Evolutionary conservation across 2,888 invertebrate species (phyloP).

Genomic region (Oligia latruncula): DNA sequence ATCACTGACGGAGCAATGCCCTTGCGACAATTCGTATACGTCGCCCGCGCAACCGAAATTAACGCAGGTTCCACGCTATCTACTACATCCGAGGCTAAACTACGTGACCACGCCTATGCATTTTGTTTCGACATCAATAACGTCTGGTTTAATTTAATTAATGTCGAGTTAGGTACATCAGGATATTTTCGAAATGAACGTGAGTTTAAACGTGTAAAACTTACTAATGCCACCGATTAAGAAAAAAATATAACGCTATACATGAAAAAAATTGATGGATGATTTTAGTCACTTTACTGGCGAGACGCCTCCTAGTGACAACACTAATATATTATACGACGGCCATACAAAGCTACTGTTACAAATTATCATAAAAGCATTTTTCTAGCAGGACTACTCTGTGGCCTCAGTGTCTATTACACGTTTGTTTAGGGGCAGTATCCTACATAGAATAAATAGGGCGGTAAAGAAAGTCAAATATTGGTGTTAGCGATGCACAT

Average conservation of each 20-base stretch:
- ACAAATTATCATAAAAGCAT: slow-evolving; percentile 63
- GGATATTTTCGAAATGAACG: slow-evolving; percentile 39
- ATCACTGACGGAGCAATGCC: slow-evolving; percentile 34
- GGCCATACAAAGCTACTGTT: slow-evolving; percentile 62
- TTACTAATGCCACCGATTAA: slow-evolving; percentile 62
- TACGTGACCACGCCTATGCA: slow-evolving; percentile 34
- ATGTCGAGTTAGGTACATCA: slow-evolving; percentile 29
- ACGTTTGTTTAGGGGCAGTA: slow-evolving; percentile 62
- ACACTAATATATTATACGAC: slow-evolving; percentile 62
- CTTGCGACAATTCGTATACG: slow-evolving; percentile 12
- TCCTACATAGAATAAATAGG: slow-evolving; percentile 70
- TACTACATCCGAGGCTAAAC: slow-evolving; percentile 32
- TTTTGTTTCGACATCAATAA: slow-evolving; percentile 17
- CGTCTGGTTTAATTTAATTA: slow-evolving; percentile 13
- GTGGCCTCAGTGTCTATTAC: slow-evolving; percentile 69
- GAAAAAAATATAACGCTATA: slow-evolving; percentile 57
- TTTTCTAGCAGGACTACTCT: slow-evolving; percentile 79
- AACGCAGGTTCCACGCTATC: slow-evolving; percentile 14
- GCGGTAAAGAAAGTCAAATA: slow-evolving; percentile 74
- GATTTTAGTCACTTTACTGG: slow-evolving; percentile 53
- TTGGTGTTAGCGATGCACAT: slow-evolving; percentile 77
- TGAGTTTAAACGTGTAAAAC: slow-evolving; percentile 54
- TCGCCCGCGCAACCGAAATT: slow-evolving; percentile 17
- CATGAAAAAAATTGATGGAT: slow-evolving; percentile 60
- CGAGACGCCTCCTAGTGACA: slow-evolving; percentile 36